A percentile compares a stretch with the other conserved stretches of the same genome.
phyloP scores from a whole-genome alignment of 1,140 invertebrate species.

The Coboldia fuscipes region DNA sequence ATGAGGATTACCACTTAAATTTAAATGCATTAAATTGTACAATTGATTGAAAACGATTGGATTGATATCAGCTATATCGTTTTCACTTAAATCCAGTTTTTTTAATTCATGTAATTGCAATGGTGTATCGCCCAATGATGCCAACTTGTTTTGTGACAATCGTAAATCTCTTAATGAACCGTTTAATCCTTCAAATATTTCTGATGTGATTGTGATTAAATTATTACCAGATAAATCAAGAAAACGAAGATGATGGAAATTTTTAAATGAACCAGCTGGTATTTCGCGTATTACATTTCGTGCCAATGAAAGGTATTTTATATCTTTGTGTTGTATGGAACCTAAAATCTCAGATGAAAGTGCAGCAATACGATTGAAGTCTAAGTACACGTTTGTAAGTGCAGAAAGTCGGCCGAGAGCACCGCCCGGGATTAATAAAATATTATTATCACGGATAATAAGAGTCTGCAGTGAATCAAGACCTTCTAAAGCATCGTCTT shows the following conservation, averaged over 20 bases:
- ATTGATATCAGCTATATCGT: conserved; percentile 46
- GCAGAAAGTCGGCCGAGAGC: conserved; percentile 50
- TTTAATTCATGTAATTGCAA: conserved; percentile 39
- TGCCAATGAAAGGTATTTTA: conserved; percentile 33
- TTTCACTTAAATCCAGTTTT: conserved; percentile 54
- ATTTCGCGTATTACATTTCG: conserved; percentile 74
- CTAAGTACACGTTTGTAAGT: conserved; percentile 50
- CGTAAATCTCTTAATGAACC: conserved; percentile 46
- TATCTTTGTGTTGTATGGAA: conserved; percentile 27
- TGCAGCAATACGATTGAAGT: conserved; percentile 72
- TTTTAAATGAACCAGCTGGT: conserved; percentile 51
- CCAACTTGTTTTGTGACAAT: conserved; percentile 53
- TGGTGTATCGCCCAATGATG: conserved; percentile 35
- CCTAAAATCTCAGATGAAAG: conserved; percentile 55
- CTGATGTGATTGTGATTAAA: conserved; percentile 40
- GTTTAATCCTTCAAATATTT: conserved; percentile 55
- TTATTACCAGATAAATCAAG: conserved; percentile 63
- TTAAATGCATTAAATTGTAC: conserved; percentile 43
- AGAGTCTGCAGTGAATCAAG: conserved; percentile 52
- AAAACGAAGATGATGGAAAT: conserved; percentile 47
- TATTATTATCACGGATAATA: conserved; percentile 71
- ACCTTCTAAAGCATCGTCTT: conserved; percentile 67
- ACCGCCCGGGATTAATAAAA: conserved; percentile 57
- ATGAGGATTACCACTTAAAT: conserved; percentile 55
- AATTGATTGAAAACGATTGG: conserved; percentile 44